Percentiles rank a stretch among this genome's conserved stretches.
These are phyloP conservation scores for Diploptera punctata DNA, from an alignment of 2,888 invertebrate genomes.

Conservation along the genomic window DNA sequence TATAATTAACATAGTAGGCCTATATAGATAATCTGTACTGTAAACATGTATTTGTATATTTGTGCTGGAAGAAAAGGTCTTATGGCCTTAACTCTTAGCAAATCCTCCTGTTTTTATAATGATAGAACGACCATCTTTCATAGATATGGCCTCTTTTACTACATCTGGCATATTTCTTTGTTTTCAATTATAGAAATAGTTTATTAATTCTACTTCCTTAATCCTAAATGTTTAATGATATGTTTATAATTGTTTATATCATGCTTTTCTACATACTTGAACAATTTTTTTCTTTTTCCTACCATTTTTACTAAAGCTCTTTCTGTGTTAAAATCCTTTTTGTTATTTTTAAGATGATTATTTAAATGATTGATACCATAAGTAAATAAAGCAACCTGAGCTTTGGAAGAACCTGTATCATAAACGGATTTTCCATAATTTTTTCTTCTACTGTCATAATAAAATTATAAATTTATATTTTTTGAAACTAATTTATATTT, in stretches of 20 bases:
- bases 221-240: background rate
- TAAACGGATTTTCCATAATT: background rate
- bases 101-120: background rate
- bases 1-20: no score
- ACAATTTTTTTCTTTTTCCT: background rate
- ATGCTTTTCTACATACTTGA: background rate
- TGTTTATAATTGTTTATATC: background rate
- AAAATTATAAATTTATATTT: no score
- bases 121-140: no score
- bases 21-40: no score
- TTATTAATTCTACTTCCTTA: background rate
- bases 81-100: no score
- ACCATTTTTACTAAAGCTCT: background rate
- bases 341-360: background rate
- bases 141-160: no score
- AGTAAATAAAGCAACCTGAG: background rate
- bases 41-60: no score
- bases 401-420: background rate
- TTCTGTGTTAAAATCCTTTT: background rate
- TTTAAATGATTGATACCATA: background rate
- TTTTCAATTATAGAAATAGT: background rate
- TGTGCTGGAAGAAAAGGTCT: no score
- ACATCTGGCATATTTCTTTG: background rate
- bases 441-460: conserved; percentile 42
- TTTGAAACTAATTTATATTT: no score